A percentile compares a stretch with the other conserved stretches of the same genome.
phyloP scores from a whole-genome alignment of 2,797 vertebrate genomes.

The Fundulus diaphanus region DNA sequence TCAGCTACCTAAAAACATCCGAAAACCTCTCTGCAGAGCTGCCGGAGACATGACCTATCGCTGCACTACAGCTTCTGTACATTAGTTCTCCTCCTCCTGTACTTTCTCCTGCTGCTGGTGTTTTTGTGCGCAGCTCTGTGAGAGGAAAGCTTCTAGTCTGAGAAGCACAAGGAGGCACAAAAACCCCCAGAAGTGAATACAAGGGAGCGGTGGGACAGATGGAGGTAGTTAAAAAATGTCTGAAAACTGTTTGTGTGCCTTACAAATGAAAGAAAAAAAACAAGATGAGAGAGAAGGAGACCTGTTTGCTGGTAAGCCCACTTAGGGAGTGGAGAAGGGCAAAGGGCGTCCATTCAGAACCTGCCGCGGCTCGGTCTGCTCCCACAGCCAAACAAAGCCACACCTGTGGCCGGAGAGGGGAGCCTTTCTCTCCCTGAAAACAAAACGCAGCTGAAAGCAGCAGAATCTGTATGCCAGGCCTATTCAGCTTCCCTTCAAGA shows the following conservation, averaged over 20 bases:
- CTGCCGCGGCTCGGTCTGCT: slow-evolving; percentile 70
- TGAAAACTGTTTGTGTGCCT: slow-evolving; percentile 5
- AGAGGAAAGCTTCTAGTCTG: background rate
- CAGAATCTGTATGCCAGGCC: slow-evolving; percentile 25
- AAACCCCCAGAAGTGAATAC: slow-evolving; percentile 7
- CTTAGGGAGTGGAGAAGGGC: slow-evolving; percentile 49
- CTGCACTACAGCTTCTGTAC: slow-evolving; percentile 44
- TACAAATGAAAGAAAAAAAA: slow-evolving; percentile 19
- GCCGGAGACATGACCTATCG: slow-evolving; percentile 67
- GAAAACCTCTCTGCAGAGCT: slow-evolving; percentile 41
- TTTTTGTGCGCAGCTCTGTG: slow-evolving; percentile 30
- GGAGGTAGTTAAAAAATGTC: slow-evolving; percentile 12
- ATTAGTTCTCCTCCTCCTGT: slow-evolving; percentile 27
- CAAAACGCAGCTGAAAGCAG: slow-evolving; percentile 46
- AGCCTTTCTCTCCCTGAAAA: slow-evolving; percentile 47
- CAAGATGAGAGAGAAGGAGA: slow-evolving; percentile 40
- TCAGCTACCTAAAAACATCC: slow-evolving; percentile 38
- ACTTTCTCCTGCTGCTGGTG: slow-evolving; percentile 26
- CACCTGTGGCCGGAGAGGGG: slow-evolving; percentile 48
- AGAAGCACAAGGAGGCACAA: slow-evolving; percentile 12
- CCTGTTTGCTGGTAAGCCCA: slow-evolving; percentile 62
- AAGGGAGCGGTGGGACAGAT: slow-evolving; percentile 16
- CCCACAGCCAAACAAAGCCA: slow-evolving; percentile 76
- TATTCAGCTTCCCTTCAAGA: too few species aligned
- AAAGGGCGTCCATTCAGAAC: slow-evolving; percentile 77